phyloP scores from a whole-genome alignment of 2,888 invertebrate species.

The Willowsia nigromaculata region DNA sequence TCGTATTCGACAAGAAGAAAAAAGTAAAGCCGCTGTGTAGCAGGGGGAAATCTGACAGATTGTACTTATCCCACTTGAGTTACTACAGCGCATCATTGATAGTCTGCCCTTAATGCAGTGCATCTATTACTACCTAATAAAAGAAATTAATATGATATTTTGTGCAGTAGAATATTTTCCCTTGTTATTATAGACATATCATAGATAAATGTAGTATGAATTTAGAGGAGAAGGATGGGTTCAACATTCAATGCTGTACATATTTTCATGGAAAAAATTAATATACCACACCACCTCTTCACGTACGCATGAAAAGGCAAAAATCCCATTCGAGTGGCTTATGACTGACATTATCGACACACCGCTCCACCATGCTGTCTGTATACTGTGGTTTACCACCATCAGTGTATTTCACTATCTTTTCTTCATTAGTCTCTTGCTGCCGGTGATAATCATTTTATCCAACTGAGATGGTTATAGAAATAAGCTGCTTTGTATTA shows the following conservation, averaged over 20 bases:
- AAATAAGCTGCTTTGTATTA: not conserved
- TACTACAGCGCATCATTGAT: not conserved
- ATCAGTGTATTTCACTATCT: not conserved
- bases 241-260: not conserved
- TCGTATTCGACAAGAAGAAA: not conserved
- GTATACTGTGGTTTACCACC: not conserved
- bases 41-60: constrained; percentile 16
- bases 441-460: constrained; percentile 1
- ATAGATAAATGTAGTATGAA: not conserved
- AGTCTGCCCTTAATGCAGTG: not conserved
- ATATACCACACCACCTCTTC: not conserved
- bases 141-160: too few relatives aligned
- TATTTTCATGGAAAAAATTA: not conserved
- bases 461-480: not conserved
- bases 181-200: too few relatives aligned
- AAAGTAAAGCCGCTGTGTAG: not conserved
- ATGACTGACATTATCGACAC: not conserved
- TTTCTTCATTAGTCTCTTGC: not conserved
- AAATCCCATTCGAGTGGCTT: not conserved
- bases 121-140: not conserved
- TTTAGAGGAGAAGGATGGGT: not conserved
- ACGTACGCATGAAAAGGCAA: not conserved
- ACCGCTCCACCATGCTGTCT: not conserved
- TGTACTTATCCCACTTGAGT: not conserved
- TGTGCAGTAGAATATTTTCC: too few relatives aligned